Evolutionary conservation across 1,140 invertebrate genomes (phyloP), one percentile per base, ranked within the genome.

Genomic region (Homarus americanus): DNA sequence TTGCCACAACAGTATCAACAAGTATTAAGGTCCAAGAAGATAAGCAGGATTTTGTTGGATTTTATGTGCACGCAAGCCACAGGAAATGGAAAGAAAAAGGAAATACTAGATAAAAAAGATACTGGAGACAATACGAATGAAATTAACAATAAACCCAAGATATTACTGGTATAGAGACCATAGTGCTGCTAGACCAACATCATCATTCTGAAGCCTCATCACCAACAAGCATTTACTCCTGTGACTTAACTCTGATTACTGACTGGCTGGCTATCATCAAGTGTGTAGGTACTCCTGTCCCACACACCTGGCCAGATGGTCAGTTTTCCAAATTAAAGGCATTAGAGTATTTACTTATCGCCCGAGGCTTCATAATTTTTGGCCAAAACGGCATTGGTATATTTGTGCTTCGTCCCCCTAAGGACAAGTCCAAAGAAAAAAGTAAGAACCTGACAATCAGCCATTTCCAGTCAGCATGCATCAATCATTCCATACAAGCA

Each of bases 71-170:
- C 89, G 89, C 89, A 91, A 91, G 89, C 89, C 89, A 91, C 89
- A 91, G 89, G 89, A 91, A 91, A 91, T 91, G 89, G 89, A 91
- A 91, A 91, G 83, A 86, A 91, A 91, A 91, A 91, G 83, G 89
- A 86, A 91, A 91, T 91, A 91, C 88, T 90, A 91, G 83, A 91
- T 85, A 91, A 91, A 91, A 91, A 86, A 80, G 89, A 86, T 91
- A 91, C 89, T 91, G 83, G 83, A 91, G 89, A 86, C 66, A 91
- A 66, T 91, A 78, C 73, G 76, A 91, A 40, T 90, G 88, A 90
- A 83, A 90, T 90, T 75, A 90, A 90, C 80, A 75, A 82, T 82
- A 90, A 78, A 83, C 88, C 88, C 86, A 88, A 88, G 76, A 80
- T 88, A 83, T 83, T 83, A 90, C 82, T 83, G 88, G 36, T 83